These are phyloP conservation scores for Heliothis subflexa DNA, from an alignment of 1,140 invertebrate species.

Conservation along the genomic window DNA sequence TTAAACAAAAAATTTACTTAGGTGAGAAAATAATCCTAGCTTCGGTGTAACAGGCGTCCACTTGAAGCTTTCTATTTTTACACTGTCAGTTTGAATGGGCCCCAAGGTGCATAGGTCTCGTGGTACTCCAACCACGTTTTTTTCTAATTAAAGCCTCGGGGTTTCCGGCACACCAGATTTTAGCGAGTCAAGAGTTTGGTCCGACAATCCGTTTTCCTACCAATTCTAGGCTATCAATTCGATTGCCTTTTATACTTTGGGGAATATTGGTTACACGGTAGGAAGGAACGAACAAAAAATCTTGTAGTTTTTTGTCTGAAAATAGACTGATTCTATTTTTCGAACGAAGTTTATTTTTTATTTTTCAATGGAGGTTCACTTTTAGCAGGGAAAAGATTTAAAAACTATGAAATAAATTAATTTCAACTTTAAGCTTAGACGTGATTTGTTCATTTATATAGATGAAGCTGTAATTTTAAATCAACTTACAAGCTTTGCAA, in stretches of 20 bases:
- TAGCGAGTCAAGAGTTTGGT: constrained; percentile 26
- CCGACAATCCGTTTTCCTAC: constrained; percentile 16
- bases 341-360: no score
- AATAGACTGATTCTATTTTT: no score
- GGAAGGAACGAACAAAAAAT: background rate
- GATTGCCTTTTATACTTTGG: constrained; percentile 10
- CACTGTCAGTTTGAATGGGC: constrained; percentile 51
- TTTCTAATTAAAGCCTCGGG: constrained; percentile 55
- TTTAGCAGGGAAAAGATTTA: no score
- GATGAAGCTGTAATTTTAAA: no score
- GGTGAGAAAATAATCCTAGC: background rate
- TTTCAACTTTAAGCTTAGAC: no score
- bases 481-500: no score
- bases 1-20: background rate
- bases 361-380: no score
- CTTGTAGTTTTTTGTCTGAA: no score
- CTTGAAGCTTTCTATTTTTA: constrained; percentile 57
- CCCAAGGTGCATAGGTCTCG: constrained; percentile 55
- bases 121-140: constrained; percentile 40
- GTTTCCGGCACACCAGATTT: constrained; percentile 46
- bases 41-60: constrained; percentile 48
- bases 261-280: background rate
- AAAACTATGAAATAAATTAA: no score
- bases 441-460: no score
- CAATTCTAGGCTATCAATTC: constrained; percentile 9